Percentiles rank a stretch among this genome's conserved stretches.
Conservation (phyloP, 2,888 invertebrate species). For the Folsomia manolachei region DNA sequence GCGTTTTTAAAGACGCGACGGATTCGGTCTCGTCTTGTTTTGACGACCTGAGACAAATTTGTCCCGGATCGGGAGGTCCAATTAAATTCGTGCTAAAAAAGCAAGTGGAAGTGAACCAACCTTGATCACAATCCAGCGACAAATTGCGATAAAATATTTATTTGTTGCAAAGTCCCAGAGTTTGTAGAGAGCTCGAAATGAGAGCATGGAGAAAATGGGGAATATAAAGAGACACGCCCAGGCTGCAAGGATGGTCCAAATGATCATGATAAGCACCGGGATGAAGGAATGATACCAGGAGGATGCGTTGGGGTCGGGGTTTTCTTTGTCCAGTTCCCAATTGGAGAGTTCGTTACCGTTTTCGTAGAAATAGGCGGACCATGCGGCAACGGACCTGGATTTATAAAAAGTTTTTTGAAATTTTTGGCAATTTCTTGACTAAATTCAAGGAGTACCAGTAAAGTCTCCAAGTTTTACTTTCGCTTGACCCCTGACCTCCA, state of each 20-base stretch:
- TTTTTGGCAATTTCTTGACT: too few relatives aligned
- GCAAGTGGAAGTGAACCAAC: too few relatives aligned
- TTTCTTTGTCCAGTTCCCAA: slow-evolving; percentile 9
- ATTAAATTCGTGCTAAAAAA: too few relatives aligned
- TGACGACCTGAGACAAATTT: background rate
- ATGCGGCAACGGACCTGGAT: background rate
- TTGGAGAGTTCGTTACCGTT: background rate
- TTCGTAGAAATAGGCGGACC: slow-evolving; percentile 5
- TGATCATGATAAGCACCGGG: background rate
- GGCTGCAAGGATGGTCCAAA: background rate
- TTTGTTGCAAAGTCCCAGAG: slow-evolving; percentile 1
- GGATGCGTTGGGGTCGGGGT: background rate
- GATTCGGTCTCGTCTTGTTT: background rate
- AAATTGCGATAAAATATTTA: background rate
- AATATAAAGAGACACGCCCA: background rate
- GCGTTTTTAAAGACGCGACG: slow-evolving; percentile 9
- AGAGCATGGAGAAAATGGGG: background rate
- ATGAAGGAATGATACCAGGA: background rate
- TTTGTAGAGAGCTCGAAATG: background rate
- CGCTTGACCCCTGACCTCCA: too few relatives aligned
- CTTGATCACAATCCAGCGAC: slow-evolving; percentile 1
- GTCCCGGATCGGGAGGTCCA: too few relatives aligned
- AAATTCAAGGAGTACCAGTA: too few relatives aligned
- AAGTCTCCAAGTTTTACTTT: slow-evolving; percentile 7
- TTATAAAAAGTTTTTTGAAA: background rate